Evolutionary conservation across 2,888 invertebrate species (phyloP).

Genomic region (Rhagium mordax): DNA sequence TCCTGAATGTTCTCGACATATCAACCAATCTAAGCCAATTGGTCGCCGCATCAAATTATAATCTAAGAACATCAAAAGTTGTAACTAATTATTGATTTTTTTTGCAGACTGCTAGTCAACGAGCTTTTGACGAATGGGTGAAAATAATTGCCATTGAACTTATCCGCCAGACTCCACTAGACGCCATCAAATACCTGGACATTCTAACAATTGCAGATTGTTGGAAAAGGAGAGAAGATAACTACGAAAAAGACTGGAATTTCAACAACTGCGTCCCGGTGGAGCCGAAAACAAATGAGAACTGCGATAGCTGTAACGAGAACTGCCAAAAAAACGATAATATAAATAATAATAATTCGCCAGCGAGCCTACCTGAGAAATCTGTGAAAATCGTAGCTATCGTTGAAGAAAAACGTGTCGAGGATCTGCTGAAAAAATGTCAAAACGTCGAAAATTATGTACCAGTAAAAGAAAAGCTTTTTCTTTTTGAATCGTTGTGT

Average conservation of each 20-base stretch:
- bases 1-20: too few species aligned
- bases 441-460: slow-evolving; percentile 78
- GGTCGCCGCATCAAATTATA: too few species aligned
- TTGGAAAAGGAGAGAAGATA: slow-evolving; percentile 54
- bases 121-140: slow-evolving; percentile 82
- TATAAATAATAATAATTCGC: slow-evolving; percentile 2
- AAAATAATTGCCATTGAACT: slow-evolving; percentile 82
- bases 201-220: slow-evolving; percentile 75
- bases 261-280: slow-evolving; percentile 42
- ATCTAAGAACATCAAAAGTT: too few species aligned
- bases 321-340: slow-evolving; percentile 20
- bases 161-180: slow-evolving; percentile 82
- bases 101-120: slow-evolving; percentile 80
- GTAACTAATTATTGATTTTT: slow-evolving; percentile 56
- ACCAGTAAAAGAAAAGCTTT: slow-evolving; percentile 80
- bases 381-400: not conserved
- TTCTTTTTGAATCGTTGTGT: slow-evolving; percentile 80
- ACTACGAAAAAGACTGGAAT: slow-evolving; percentile 62
- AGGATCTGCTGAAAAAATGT: slow-evolving; percentile 71
- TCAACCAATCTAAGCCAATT: too few species aligned
- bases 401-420: slow-evolving; percentile 69
- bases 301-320: slow-evolving; percentile 41
- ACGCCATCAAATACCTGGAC: slow-evolving; percentile 81
- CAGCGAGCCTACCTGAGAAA: slow-evolving; percentile 16
- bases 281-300: slow-evolving; percentile 1